These are phyloP conservation scores for Zygothrica quintamaculata DNA, from an alignment of 2,888 invertebrate genomes.

Conservation along the genomic window DNA sequence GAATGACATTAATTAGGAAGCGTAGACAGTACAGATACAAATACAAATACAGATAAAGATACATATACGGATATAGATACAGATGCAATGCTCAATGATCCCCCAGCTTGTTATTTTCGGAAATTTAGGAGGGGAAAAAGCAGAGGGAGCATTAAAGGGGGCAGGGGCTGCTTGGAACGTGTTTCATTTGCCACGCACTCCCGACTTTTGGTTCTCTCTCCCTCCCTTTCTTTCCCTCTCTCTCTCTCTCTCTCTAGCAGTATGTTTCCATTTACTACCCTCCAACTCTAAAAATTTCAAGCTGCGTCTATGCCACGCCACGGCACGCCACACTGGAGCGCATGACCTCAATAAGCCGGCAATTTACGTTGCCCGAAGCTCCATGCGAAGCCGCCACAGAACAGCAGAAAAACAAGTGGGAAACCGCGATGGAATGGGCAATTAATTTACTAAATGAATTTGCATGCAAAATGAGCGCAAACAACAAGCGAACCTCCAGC, in stretches of 20 bases:
- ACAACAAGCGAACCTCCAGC: constrained; percentile 34
- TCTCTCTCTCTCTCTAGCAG: no score
- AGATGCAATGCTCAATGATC: background rate
- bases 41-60: no score
- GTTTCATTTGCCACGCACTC: constrained; percentile 45
- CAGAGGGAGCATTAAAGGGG: constrained; percentile 16
- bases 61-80: no score
- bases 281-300: constrained; percentile 4
- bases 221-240: no score
- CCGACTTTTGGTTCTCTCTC: background rate
- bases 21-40: constrained; percentile 15
- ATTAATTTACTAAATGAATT: constrained; percentile 80
- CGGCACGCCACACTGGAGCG: constrained; percentile 62
- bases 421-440: constrained; percentile 67
- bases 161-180: background rate
- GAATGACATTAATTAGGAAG: constrained; percentile 42
- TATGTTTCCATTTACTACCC: no score
- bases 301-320: constrained; percentile 45
- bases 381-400: constrained; percentile 8
- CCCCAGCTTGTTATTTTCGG: constrained; percentile 22
- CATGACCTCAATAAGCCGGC: constrained; percentile 71
- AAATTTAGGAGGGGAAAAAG: constrained; percentile 11
- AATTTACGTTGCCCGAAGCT: constrained; percentile 40
- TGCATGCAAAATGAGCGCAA: constrained; percentile 74
- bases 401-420: constrained; percentile 48